These are phyloP conservation scores for Dendropsophus ebraccatus DNA, from an alignment of 2,113 vertebrate species.

Conservation along the genomic window DNA sequence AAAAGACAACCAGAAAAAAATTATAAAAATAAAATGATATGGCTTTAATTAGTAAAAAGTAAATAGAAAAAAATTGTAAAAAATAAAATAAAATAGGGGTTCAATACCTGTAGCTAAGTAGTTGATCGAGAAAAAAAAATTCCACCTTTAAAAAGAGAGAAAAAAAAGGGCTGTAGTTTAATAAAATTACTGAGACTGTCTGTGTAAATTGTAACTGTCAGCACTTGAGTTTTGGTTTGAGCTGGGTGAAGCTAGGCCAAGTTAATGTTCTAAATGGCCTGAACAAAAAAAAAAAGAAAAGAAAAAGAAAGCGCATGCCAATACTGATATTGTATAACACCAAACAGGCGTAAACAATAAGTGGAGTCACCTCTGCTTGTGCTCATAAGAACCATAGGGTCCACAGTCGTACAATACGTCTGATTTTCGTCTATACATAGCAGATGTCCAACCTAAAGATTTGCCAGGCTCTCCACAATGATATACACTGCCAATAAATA, in stretches of 20 bases:
- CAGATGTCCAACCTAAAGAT: conserved; percentile 47
- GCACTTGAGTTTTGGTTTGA: not conserved
- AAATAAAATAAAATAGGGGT: too few relatives aligned
- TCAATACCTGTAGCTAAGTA: too few relatives aligned
- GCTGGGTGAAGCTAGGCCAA: conserved; percentile 28
- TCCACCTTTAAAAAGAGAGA: not conserved
- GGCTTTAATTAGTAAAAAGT: too few relatives aligned
- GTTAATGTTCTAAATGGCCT: conserved; percentile 20
- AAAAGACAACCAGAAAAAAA: too few relatives aligned
- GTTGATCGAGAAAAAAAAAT: not conserved
- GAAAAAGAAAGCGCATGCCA: not conserved
- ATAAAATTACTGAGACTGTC: conserved; percentile 30
- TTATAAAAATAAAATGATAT: too few relatives aligned
- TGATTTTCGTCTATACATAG: conserved; percentile 38
- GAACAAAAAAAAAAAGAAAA: too few relatives aligned
- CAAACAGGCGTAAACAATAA: conserved; percentile 53
- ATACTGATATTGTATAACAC: conserved; percentile 48
- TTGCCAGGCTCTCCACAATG: conserved; percentile 36
- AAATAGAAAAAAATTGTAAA: too few relatives aligned
- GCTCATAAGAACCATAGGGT: conserved; percentile 22
- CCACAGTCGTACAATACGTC: not conserved
- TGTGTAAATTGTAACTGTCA: conserved; percentile 39
- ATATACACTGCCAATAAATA: conserved; percentile 42
- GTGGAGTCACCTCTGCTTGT: conserved; percentile 19
- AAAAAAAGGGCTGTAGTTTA: not conserved